These are phyloP conservation scores for Tenthredo notha DNA, from an alignment of 2,888 invertebrate species.

Conservation along the genomic window DNA sequence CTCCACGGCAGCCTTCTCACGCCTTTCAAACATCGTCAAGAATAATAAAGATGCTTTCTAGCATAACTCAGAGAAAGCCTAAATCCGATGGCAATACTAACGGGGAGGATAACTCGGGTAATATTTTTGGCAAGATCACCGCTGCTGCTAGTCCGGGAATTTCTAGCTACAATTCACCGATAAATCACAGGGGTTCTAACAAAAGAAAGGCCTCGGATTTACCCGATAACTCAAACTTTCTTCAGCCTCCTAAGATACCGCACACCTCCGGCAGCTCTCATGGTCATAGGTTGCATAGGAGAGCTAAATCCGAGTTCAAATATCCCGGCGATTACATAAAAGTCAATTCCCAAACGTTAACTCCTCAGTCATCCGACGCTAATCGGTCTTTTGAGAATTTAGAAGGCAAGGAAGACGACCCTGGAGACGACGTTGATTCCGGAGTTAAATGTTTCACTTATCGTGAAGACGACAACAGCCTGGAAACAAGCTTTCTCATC, in stretches of 20 bases:
- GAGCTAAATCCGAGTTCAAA: constrained; percentile 59
- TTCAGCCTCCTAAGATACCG: constrained; percentile 71
- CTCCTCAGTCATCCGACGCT: not conserved
- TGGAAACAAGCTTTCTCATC: constrained; percentile 73
- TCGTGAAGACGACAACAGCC: constrained; percentile 69
- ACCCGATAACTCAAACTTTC: constrained; percentile 60
- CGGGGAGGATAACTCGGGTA: not conserved
- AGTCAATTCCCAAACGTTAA: not conserved
- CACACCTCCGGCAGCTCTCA: constrained; percentile 58
- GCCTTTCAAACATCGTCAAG: constrained; percentile 74
- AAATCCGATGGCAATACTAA: constrained; percentile 54
- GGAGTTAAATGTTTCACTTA: constrained; percentile 73
- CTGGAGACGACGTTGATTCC: constrained; percentile 59
- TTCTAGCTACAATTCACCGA: not conserved
- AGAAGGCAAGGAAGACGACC: constrained; percentile 56
- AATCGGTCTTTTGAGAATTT: constrained; percentile 51
- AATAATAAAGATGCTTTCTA: constrained; percentile 74
- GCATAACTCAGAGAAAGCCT: constrained; percentile 69
- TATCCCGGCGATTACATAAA: constrained; percentile 31
- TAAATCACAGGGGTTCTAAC: constrained; percentile 61
- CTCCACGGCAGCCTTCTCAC: constrained; percentile 64
- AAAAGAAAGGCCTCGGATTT: constrained; percentile 72
- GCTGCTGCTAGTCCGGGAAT: not conserved
- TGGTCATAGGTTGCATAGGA: constrained; percentile 55
- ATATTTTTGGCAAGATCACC: not conserved